Percentiles rank a stretch among this genome's conserved stretches.
These are phyloP conservation scores for Pterocles burchelli DNA, from an alignment of 2,113 vertebrate species.

Conservation along the genomic window DNA sequence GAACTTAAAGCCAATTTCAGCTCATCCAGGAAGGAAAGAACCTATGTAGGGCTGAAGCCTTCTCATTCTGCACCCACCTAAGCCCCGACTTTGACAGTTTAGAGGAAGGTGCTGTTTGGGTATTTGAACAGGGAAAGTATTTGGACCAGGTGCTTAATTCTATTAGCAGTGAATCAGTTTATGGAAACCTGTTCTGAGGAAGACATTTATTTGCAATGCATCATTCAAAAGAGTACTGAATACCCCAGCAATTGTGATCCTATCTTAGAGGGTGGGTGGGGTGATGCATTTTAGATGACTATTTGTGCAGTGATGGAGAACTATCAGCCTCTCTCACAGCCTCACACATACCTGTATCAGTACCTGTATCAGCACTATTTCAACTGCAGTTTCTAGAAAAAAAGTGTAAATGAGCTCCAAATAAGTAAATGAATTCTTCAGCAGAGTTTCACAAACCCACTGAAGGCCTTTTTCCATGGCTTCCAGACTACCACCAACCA, in stretches of 20 bases:
- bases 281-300: not conserved
- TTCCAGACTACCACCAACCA: not conserved
- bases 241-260: not conserved
- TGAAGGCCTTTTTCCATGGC: not conserved
- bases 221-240: not conserved
- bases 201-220: not conserved
- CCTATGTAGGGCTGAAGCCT: not conserved
- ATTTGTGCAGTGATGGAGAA: not conserved
- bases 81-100: not conserved
- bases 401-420: not conserved
- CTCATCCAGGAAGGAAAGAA: not conserved
- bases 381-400: not conserved
- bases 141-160: not conserved
- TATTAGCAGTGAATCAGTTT: not conserved
- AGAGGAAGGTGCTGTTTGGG: not conserved
- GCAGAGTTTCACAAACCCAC: not conserved
- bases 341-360: not conserved
- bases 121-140: not conserved
- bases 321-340: not conserved
- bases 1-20: not conserved
- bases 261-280: not conserved
- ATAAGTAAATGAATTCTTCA: not conserved
- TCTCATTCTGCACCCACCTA: not conserved
- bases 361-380: not conserved
- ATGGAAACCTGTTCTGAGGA: not conserved